A percentile compares a stretch with the other conserved stretches of the same genome.
Conservation (phyloP, 2,888 invertebrate species). For the Anticlea derivata region DNA sequence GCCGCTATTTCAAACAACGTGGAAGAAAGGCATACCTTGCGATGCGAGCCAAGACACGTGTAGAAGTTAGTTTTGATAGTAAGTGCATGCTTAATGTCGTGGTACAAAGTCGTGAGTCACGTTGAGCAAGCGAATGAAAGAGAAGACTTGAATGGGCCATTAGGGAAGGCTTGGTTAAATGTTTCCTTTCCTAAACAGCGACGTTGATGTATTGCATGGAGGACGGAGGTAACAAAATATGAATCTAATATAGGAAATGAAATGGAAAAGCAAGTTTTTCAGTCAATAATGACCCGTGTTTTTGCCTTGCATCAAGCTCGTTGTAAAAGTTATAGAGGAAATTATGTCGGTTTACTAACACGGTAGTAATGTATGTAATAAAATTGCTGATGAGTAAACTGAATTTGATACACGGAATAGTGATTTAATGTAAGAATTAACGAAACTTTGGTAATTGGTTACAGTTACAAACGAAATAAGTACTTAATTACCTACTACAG, state of each 20-base stretch:
- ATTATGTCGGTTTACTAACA: too few species aligned
- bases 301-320: neutral
- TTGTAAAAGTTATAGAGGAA: constrained; percentile 11
- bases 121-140: constrained; percentile 51
- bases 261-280: constrained; percentile 37
- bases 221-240: constrained; percentile 46
- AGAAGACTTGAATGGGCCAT: constrained; percentile 68
- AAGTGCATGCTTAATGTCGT: constrained; percentile 41
- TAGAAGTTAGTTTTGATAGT: constrained; percentile 35
- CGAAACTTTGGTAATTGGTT: too few species aligned
- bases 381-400: too few species aligned
- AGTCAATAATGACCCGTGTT: constrained; percentile 14
- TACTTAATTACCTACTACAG: neutral
- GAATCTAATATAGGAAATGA: constrained; percentile 43
- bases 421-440: too few species aligned
- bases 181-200: constrained; percentile 55
- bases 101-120: constrained; percentile 57
- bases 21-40: constrained; percentile 2
- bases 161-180: constrained; percentile 58
- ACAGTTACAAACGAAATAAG: too few species aligned
- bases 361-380: too few species aligned
- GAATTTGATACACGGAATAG: too few species aligned
- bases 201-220: constrained; percentile 56
- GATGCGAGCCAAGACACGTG: constrained; percentile 30
- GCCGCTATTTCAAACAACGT: constrained; percentile 13